Base-by-base conservation (phyloP, 2,113 vertebrate species). In the Taurulus bubalis region DNA sequence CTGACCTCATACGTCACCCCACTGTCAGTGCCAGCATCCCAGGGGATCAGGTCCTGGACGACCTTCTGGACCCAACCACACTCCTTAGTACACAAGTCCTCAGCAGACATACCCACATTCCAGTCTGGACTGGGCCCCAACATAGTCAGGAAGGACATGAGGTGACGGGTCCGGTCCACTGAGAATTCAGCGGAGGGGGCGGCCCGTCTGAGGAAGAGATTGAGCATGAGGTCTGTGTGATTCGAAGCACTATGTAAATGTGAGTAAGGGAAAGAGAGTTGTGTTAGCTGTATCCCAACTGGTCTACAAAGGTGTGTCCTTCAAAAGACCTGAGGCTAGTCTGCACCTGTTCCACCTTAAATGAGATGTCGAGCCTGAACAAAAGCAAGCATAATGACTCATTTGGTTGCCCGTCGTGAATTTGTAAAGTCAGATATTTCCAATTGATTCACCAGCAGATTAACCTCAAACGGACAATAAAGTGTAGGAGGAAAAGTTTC, bases 71-170 rank as follows among this genome's bases (percentile, higher is more conserved):
- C 97, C 98, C 98, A 99, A 60, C 98, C 98, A 0, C 98, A 99
- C 77, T 99, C 98, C 93, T 98, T 99, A 75, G 98, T 99, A 59
- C 98, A 99, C 55, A 99, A 94, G 56, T 99, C 97, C 83, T 99
- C 98, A 0, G 98, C 98, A 0, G 98, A 97, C 4, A 99, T 92
- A 24, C 98, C 98, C 84, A 99, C 97, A 0, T 98, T 99, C 98
- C 98, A 99, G 93, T 99, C 98, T 0, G 98, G 98, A 85, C 98
- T 99, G 69, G 98, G 98, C 4, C 98, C 98, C 51, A 99, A 89
- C 98, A 99, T 99, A 74, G 97, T 97, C 24, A 99, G 92, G 94
- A 99, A 99, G 87, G 98, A 99, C 98, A 99, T 99, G 68, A 99
- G 94, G 86, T 99, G 98, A 56, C 98, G 97, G 0, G 92, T 95